Conservation (phyloP, 2,888 invertebrate species). For the Papilio gigon region DNA sequence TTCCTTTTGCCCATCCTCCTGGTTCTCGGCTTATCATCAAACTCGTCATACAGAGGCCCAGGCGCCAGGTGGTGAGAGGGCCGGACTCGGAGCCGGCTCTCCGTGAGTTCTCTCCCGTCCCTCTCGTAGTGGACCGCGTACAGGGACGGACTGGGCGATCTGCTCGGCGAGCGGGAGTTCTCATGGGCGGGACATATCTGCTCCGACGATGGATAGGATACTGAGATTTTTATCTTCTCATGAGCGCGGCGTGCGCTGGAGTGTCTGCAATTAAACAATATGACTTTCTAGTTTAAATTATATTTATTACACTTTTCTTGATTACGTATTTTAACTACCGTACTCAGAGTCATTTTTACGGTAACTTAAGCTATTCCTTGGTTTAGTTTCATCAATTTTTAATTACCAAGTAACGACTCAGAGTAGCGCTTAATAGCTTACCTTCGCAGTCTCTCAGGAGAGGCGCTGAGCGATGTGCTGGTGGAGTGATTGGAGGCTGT, state of each 20-base stretch:
- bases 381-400: too few relatives aligned
- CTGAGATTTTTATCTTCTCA: conserved; percentile 92
- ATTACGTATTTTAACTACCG: too few relatives aligned
- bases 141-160: conserved; percentile 76
- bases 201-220: conserved; percentile 92
- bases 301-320: too few relatives aligned
- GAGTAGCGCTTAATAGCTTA: conserved; percentile 45
- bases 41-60: conserved; percentile 74
- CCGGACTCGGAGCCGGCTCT: conserved; percentile 84
- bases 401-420: too few relatives aligned
- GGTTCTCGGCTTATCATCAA: conserved; percentile 76
- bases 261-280: conserved; percentile 64
- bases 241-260: conserved; percentile 85
- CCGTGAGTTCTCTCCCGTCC: conserved; percentile 85
- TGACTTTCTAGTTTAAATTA: too few relatives aligned
- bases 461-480: conserved; percentile 85
- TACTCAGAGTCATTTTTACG: too few relatives aligned
- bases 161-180: conserved; percentile 67
- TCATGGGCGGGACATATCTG: conserved; percentile 81
- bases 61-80: conserved; percentile 74
- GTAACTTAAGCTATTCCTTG: too few relatives aligned
- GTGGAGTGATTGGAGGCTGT: conserved; percentile 87
- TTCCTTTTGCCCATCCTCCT: conserved; percentile 93
- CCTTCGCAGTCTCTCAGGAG: conserved; percentile 83
- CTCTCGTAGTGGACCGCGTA: conserved; percentile 87